Percentiles rank a stretch among this genome's conserved stretches.
These are phyloP conservation scores for Stegodyphus mimosarum DNA, from an alignment of 1,140 invertebrate genomes.

Conservation along the genomic window DNA sequence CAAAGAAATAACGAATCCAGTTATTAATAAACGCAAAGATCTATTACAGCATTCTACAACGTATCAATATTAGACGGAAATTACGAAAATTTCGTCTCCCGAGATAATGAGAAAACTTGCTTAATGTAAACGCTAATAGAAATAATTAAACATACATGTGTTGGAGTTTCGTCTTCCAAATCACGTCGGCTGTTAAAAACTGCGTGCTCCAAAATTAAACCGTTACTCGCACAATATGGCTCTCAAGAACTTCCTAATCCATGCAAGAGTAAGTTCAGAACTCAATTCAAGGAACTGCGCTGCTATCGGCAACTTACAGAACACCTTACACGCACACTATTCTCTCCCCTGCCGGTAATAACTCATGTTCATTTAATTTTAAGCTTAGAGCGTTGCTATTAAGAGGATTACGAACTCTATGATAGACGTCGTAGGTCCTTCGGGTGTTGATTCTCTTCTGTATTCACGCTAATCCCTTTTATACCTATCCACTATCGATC, in stretches of 20 bases:
- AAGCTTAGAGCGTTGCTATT: slow-evolving; percentile 48
- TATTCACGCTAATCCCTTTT: slow-evolving; percentile 41
- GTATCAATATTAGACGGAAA: too few relatives aligned
- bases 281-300: slow-evolving; percentile 28
- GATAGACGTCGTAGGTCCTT: slow-evolving; percentile 4
- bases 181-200: too few relatives aligned
- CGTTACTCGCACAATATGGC: background rate
- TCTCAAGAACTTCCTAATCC: background rate
- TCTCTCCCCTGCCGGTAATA: slow-evolving; percentile 17
- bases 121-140: too few relatives aligned
- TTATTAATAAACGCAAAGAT: too few relatives aligned
- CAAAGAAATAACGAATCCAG: too few relatives aligned
- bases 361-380: slow-evolving; percentile 59
- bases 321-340: background rate
- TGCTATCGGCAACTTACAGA: slow-evolving; percentile 43
- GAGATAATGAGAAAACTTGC: too few relatives aligned
- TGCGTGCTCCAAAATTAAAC: too few relatives aligned
- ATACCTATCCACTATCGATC: slow-evolving; percentile 21
- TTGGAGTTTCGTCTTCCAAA: too few relatives aligned
- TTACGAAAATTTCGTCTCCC: too few relatives aligned
- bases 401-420: slow-evolving; percentile 49
- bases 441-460: slow-evolving; percentile 18
- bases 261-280: slow-evolving; percentile 35
- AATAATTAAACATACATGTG: too few relatives aligned
- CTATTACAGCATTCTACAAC: too few relatives aligned